Base-by-base conservation (phyloP, 1,140 invertebrate species). In the Homalodisca vitripennis region DNA sequence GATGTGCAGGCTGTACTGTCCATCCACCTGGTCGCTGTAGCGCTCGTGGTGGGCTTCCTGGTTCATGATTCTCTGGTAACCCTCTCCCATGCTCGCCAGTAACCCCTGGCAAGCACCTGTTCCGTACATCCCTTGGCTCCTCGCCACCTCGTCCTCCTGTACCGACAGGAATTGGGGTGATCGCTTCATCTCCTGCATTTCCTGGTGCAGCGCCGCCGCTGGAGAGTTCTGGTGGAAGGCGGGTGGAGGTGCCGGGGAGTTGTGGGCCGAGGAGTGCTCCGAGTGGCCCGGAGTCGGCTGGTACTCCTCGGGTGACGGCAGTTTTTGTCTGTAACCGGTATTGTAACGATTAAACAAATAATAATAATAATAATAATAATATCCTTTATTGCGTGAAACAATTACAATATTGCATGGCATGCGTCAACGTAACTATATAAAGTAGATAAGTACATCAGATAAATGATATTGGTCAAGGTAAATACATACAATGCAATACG, bases 191-290 rank as follows among this genome's bases (percentile, higher is more conserved):
- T 60, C 55, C 12, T 3, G 12, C 26, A 60, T 13, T 6, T 60
- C 55, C 55, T 60, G 55, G 6, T 20, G 55, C 6, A 60, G 22
- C 13, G 55, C 6, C 48, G 17, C 34, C 48, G 27, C 32, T 30
- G 32, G 41, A 10, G 34, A 41, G 6, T 17, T 17, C 34, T 41
- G 34, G 34, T 41, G 1, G 29, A 29, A 3, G 57, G 60, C 17
- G 60, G 55, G 3, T 27, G 55, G 3, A 10, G 55, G 3, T 27
- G 55, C n/a, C 1, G 55, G 30, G 13, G 55, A 26, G 26, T 60
- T 22, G 24, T 51, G 41, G 24, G 67, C 60, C 0, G 71, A 66
- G 20, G 68, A 67, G 3, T 30, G 57, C 22, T 65, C 27, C n/a
- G 68, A 53, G 34, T 71, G 55, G 2, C 55, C 55, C 2, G 55